A percentile compares a stretch with the other conserved stretches of the same genome.
These are phyloP conservation scores for Oscheius onirici DNA, from an alignment of 2,888 invertebrate genomes.

Conservation along the genomic window DNA sequence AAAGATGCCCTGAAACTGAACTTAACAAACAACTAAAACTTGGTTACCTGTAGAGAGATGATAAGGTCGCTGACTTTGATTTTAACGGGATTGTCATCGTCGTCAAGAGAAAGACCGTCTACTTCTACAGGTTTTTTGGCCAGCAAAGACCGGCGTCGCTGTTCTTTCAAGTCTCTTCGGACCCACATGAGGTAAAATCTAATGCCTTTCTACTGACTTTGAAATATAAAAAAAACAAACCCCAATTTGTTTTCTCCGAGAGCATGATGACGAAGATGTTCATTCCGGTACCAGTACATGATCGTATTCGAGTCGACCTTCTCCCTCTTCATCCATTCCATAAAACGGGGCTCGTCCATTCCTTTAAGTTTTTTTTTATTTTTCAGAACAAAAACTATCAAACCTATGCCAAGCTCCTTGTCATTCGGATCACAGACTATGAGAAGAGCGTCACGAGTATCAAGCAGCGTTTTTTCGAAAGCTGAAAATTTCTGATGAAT, in stretches of 20 bases:
- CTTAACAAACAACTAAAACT: neutral
- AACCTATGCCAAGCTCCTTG: conserved; percentile 66
- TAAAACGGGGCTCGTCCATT: conserved; percentile 60
- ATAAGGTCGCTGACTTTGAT: conserved; percentile 61
- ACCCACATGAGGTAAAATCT: conserved; percentile 67
- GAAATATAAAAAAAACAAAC: conserved; percentile 24
- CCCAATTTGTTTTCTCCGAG: conserved; percentile 67
- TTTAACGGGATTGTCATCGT: conserved; percentile 58
- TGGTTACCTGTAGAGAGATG: conserved; percentile 56
- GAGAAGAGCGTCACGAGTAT: conserved; percentile 63
- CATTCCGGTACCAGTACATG: conserved; percentile 65
- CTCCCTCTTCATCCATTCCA: conserved; percentile 57
- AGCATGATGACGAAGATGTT: conserved; percentile 53
- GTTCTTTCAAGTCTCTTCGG: conserved; percentile 58
- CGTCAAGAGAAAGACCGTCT: conserved; percentile 63
- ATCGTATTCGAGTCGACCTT: conserved; percentile 55
- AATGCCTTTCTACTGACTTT: neutral
- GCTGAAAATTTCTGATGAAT: conserved; percentile 41
- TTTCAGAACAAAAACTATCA: conserved; percentile 24
- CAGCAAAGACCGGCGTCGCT: conserved; percentile 37
- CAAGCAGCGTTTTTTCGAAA: conserved; percentile 62
- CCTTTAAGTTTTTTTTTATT: conserved; percentile 9
- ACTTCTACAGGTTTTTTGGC: conserved; percentile 44
- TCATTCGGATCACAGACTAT: conserved; percentile 68
- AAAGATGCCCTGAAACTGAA: conserved; percentile 63